Conservation (phyloP, 2,888 invertebrate species). For the Linnaemya tessellans region DNA sequence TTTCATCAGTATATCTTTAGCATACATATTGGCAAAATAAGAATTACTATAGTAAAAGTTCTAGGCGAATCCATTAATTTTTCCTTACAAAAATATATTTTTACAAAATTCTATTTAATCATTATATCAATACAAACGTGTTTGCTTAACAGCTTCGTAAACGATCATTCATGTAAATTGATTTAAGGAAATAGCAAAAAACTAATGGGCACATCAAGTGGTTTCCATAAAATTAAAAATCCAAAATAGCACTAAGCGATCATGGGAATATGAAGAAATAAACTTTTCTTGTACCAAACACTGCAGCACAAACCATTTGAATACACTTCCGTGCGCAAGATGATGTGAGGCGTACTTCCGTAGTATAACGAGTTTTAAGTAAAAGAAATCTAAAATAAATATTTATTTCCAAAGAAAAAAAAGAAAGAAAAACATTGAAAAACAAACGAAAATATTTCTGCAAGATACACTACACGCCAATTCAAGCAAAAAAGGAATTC, state of each 20-base stretch:
- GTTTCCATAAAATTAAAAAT: too few species aligned
- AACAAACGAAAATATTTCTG: conserved; percentile 7
- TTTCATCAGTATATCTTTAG: too few species aligned
- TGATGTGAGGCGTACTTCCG: conserved; percentile 4
- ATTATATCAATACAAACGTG: too few species aligned
- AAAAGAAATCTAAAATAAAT: conserved; percentile 32
- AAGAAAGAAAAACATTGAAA: background rate
- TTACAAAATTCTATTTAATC: too few species aligned
- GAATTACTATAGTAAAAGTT: too few species aligned
- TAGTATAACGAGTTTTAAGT: background rate
- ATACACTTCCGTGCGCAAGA: conserved; percentile 1
- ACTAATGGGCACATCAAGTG: too few species aligned
- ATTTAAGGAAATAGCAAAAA: too few species aligned
- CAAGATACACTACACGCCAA: background rate
- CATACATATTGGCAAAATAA: too few species aligned
- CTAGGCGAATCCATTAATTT: background rate
- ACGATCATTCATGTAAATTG: too few species aligned
- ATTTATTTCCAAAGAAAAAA: background rate
- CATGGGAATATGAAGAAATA: background rate
- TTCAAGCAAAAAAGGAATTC: background rate
- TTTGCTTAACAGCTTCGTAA: too few species aligned
- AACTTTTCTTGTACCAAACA: conserved; percentile 15
- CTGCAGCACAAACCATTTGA: background rate
- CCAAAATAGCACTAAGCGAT: too few species aligned
- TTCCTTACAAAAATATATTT: background rate